Conservation (phyloP, 2,113 vertebrate species). For the Bos javanicus region DNA sequence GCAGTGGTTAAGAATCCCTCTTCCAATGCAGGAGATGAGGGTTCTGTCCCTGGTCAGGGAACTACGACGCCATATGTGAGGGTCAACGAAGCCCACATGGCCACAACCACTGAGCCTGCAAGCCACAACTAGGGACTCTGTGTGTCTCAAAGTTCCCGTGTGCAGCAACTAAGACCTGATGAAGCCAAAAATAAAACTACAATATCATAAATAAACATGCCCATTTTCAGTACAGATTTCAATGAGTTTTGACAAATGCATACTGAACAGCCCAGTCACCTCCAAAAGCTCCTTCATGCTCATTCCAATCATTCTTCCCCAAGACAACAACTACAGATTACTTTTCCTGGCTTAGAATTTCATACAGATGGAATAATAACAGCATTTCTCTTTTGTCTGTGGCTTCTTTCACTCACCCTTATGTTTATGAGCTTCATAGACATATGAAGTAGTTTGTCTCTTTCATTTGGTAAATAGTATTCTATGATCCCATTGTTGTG, state of each 20-base stretch:
- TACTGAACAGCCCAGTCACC: neutral
- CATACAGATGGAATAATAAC: neutral
- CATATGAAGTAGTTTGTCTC: neutral
- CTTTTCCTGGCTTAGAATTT: slow-evolving; percentile 16
- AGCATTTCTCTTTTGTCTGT: neutral
- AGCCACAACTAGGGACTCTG: neutral
- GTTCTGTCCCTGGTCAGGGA: neutral
- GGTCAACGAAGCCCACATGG: neutral
- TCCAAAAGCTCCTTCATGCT: neutral
- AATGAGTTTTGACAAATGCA: neutral
- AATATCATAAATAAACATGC: neutral
- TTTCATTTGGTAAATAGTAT: neutral
- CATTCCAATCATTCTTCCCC: neutral
- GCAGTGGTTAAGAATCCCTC: neutral
- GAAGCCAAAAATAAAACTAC: neutral
- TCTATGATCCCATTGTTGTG: neutral
- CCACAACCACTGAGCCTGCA: neutral
- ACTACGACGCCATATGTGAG: neutral
- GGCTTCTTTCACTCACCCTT: neutral
- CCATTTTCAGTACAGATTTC: neutral
- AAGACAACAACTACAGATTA: neutral
- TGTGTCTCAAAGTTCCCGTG: neutral
- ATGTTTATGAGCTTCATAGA: neutral
- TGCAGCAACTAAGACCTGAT: neutral
- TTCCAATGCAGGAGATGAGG: neutral